Conservation (phyloP, 2,113 vertebrate species). For the Phrynocephalus versicolor region DNA sequence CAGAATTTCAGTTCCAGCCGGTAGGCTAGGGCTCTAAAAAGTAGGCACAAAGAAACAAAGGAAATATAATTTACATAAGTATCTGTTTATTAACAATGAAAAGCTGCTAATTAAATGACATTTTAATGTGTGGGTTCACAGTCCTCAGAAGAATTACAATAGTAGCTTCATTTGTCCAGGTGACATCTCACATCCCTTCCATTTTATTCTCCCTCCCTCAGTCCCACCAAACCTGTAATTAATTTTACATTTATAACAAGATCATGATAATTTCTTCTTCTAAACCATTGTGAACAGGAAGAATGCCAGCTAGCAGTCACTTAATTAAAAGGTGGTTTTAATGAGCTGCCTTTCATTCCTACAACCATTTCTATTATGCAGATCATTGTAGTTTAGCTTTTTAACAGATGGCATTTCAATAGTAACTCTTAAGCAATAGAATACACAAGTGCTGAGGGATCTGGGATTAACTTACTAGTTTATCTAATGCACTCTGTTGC, state of each 20-base stretch:
- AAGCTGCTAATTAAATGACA: slow-evolving; percentile 7
- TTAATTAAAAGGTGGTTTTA: slow-evolving; percentile 32
- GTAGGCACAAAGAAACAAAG: slow-evolving; percentile 9
- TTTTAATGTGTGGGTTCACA: background rate
- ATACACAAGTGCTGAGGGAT: background rate
- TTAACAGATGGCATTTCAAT: slow-evolving; percentile 29
- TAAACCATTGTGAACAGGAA: slow-evolving; percentile 10
- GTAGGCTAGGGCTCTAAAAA: background rate
- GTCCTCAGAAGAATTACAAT: background rate
- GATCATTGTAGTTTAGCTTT: slow-evolving; percentile 18
- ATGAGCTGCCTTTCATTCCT: slow-evolving; percentile 19
- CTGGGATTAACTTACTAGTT: slow-evolving; percentile 6
- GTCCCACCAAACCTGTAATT: background rate
- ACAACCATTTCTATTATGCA: slow-evolving; percentile 4
- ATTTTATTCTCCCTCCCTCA: background rate
- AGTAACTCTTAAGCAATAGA: background rate
- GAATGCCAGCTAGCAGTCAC: slow-evolving; percentile 1
- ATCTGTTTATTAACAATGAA: slow-evolving; percentile 22
- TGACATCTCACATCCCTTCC: background rate
- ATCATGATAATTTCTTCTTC: slow-evolving; percentile 17
- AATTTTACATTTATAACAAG: slow-evolving; percentile 6
- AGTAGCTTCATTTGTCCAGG: background rate
- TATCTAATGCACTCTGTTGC: background rate
- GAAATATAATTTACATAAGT: slow-evolving; percentile 2
- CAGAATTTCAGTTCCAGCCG: background rate